Conservation (phyloP, 2,888 invertebrate species). For the Taphrorychus bicolor region DNA sequence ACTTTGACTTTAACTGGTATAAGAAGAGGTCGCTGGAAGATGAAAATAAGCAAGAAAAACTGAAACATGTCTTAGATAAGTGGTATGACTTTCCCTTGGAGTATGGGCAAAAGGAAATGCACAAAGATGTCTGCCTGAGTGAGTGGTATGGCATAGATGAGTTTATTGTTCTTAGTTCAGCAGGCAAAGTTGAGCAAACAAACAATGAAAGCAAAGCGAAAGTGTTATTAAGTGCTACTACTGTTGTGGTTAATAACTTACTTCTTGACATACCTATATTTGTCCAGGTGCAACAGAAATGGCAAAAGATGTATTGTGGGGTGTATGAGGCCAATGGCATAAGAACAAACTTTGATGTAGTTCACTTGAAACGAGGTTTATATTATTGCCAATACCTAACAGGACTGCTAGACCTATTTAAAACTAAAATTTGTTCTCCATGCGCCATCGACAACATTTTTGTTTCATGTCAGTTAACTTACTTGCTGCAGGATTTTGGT, state of each 20-base stretch:
- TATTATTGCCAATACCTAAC: constrained; percentile 83
- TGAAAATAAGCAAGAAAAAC: constrained; percentile 39
- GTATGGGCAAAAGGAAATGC: constrained; percentile 50
- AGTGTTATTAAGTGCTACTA: constrained; percentile 79
- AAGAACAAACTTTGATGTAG: constrained; percentile 87
- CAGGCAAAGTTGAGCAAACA: constrained; percentile 64
- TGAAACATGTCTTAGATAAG: constrained; percentile 59
- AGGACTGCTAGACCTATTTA: constrained; percentile 85
- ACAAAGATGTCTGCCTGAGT: constrained; percentile 61
- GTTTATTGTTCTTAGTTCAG: constrained; percentile 79
- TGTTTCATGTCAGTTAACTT: constrained; percentile 80
- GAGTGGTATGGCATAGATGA: constrained; percentile 83
- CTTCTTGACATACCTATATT: constrained; percentile 85
- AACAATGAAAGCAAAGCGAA: constrained; percentile 76
- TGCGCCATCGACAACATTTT: constrained; percentile 68
- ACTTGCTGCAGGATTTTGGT: constrained; percentile 62
- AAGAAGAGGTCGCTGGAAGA: constrained; percentile 51
- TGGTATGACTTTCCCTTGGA: constrained; percentile 69
- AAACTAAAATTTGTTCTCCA: constrained; percentile 81
- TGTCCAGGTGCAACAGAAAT: constrained; percentile 82
- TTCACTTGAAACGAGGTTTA: constrained; percentile 82
- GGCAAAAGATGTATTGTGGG: constrained; percentile 83
- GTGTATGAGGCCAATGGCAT: constrained; percentile 77
- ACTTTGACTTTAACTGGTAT: constrained; percentile 59
- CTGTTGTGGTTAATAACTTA: constrained; percentile 83